Conservation (phyloP, 2,113 vertebrate species). For the Noctilio leporinus region DNA sequence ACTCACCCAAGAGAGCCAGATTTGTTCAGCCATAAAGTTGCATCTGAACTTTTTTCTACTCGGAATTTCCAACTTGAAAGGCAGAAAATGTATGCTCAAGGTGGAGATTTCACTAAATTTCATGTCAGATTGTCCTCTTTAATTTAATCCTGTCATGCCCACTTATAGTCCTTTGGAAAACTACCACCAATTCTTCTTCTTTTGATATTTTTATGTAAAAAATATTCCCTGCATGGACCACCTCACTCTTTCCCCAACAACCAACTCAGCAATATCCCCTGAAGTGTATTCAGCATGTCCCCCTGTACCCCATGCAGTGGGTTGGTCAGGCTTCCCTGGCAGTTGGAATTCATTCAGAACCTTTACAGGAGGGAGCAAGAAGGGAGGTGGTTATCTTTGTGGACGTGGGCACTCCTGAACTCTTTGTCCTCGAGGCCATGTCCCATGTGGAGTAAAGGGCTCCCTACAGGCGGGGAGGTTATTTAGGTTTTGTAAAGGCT, state of each 20-base stretch:
- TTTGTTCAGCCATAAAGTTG: constrained; percentile 13
- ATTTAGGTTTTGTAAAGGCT: constrained; percentile 76
- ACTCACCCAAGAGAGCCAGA: constrained; percentile 3
- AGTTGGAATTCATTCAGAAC: constrained; percentile 67
- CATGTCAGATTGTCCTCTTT: constrained; percentile 25
- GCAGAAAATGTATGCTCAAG: constrained; percentile 31
- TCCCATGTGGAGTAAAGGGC: neutral
- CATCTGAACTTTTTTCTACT: constrained; percentile 11
- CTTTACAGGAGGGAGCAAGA: constrained; percentile 49
- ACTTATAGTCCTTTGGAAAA: constrained; percentile 36
- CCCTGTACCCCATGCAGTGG: neutral
- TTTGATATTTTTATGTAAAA: constrained; percentile 11
- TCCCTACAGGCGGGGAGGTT: constrained; percentile 72
- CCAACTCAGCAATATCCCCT: neutral
- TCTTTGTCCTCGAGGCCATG: constrained; percentile 70
- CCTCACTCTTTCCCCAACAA: neutral
- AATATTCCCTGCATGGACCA: neutral
- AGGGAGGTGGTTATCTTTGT: constrained; percentile 43
- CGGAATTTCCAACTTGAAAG: constrained; percentile 30
- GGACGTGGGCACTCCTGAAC: constrained; percentile 56
- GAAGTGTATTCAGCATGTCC: neutral
- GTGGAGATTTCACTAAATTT: constrained; percentile 1
- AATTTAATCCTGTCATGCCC: constrained; percentile 49
- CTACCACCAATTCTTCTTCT: neutral
- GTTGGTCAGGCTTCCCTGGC: neutral